phyloP scores from a whole-genome alignment of 2,888 invertebrate genomes.

The Antitype chi region DNA sequence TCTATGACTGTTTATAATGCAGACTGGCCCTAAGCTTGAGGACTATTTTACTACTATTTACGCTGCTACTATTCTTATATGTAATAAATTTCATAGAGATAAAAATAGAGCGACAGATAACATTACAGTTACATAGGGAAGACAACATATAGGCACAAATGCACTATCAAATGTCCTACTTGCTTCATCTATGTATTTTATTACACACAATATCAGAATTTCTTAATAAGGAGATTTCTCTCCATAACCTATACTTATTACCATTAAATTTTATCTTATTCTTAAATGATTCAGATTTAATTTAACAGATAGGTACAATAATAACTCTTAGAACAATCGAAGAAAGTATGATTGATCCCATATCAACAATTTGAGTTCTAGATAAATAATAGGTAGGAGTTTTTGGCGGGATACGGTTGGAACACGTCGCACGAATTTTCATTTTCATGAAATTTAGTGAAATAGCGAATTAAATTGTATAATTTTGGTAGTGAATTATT shows the following conservation, averaged over 20 bases:
- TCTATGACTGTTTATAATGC: constrained; percentile 20
- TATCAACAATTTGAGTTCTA: constrained; percentile 67
- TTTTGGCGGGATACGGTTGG: no score
- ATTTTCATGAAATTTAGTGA: no score
- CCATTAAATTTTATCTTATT: constrained; percentile 20
- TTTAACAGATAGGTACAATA: constrained; percentile 43
- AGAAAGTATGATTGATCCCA: constrained; percentile 71
- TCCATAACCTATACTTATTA: constrained; percentile 20
- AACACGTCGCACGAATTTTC: no score
- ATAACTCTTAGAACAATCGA: constrained; percentile 52
- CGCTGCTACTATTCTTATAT: constrained; percentile 13
- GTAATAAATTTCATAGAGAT: constrained; percentile 25
- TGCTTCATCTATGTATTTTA: constrained; percentile 11
- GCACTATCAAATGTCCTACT: constrained; percentile 39
- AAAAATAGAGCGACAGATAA: constrained; percentile 23
- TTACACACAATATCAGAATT: constrained; percentile 22
- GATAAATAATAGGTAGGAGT: constrained; percentile 49
- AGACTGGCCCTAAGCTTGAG: constrained; percentile 15
- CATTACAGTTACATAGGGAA: constrained; percentile 35
- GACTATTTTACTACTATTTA: constrained; percentile 18
- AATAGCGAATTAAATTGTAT: no score
- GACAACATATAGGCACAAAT: constrained; percentile 47
- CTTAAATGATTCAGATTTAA: constrained; percentile 33
- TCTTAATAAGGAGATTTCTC: constrained; percentile 26
- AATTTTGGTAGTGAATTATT: no score